Evolutionary conservation across 2,888 invertebrate genomes (phyloP).

Genomic region (Leptothorax acervorum): DNA sequence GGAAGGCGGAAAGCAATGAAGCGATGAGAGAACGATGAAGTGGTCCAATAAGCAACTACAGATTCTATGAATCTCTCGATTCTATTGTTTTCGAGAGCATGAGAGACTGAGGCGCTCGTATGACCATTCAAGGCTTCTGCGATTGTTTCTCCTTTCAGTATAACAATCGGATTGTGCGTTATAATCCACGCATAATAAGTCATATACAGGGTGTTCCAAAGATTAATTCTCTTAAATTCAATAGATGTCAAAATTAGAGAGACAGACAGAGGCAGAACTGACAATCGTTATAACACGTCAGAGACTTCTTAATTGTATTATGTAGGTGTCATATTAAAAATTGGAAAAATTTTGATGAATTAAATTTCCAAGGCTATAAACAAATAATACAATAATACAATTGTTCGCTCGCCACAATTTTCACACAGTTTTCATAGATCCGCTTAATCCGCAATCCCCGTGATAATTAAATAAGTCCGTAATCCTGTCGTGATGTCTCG

Average conservation of each 20-base stretch:
- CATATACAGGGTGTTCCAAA: not conserved
- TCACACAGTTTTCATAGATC: not conserved
- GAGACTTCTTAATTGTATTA: not conserved
- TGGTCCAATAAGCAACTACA: slow-evolving; percentile 42
- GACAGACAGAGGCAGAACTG: too few relatives aligned
- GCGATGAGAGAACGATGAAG: slow-evolving; percentile 29
- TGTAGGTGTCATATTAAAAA: not conserved
- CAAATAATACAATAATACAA: not conserved
- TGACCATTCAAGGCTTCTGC: slow-evolving; percentile 9
- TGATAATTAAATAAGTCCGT: slow-evolving; percentile 30
- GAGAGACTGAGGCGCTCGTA: slow-evolving; percentile 23
- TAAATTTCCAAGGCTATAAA: not conserved
- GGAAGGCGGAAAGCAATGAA: slow-evolving; percentile 35
- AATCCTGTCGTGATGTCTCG: slow-evolving; percentile 39
- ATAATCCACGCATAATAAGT: slow-evolving; percentile 27
- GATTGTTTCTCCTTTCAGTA: slow-evolving; percentile 30
- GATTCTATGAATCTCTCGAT: slow-evolving; percentile 35
- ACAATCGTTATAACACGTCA: not conserved
- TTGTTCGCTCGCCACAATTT: not conserved
- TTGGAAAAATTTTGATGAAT: not conserved
- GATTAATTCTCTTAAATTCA: not conserved
- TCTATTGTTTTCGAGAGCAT: slow-evolving; percentile 35
- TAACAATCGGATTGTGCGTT: slow-evolving; percentile 4
- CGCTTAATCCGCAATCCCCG: slow-evolving; percentile 1
- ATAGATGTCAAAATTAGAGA: not conserved